Conservation (phyloP, 2,888 invertebrate genomes). For the Hartigia nigra region DNA sequence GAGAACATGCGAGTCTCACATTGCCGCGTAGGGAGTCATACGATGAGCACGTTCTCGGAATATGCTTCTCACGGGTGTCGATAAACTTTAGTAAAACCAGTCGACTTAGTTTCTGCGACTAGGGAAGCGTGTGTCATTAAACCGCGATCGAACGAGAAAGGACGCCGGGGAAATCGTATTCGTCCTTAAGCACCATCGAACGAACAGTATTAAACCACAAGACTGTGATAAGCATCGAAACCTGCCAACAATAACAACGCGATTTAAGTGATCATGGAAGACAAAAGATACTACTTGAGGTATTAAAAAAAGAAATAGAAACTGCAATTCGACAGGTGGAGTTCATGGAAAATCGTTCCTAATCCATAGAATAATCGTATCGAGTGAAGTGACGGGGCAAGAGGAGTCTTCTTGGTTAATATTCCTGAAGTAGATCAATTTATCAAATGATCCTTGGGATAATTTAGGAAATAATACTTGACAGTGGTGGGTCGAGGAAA, state of each 20-base stretch:
- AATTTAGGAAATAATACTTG: background rate
- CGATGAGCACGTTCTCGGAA: background rate
- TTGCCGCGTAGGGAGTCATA: background rate
- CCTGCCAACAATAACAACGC: conserved; percentile 19
- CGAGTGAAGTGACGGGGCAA: background rate
- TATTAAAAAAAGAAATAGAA: background rate
- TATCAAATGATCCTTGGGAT: background rate
- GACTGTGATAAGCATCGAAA: conserved; percentile 24
- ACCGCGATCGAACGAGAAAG: background rate
- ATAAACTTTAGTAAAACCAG: background rate
- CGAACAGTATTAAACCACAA: conserved; percentile 20
- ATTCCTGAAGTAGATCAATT: background rate
- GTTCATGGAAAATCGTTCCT: background rate
- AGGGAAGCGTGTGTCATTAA: background rate
- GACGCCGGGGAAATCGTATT: background rate
- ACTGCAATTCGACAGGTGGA: background rate
- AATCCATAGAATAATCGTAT: background rate
- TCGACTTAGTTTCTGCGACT: background rate
- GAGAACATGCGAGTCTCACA: background rate
- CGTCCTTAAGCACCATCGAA: conserved; percentile 19
- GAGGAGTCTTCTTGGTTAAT: background rate
- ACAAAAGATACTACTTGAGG: background rate
- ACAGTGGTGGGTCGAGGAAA: background rate
- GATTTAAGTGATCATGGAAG: background rate
- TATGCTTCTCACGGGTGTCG: background rate